These are phyloP conservation scores for Spisula solida DNA, from an alignment of 2,888 invertebrate species.

Conservation along the genomic window DNA sequence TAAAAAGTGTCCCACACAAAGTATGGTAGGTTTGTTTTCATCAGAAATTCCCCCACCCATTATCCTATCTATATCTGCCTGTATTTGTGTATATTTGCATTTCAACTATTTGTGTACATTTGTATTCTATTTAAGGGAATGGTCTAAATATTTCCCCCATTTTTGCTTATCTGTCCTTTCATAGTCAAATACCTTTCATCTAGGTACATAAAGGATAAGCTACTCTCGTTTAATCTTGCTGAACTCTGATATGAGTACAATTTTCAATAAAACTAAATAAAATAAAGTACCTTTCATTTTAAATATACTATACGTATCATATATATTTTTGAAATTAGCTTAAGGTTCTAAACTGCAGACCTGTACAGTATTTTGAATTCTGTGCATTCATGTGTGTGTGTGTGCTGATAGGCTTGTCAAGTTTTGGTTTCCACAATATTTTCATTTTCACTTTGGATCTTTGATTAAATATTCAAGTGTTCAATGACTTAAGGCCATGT, in stretches of 20 bases:
- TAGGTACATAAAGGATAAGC: neutral
- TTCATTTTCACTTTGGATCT: slow-evolving; percentile 36
- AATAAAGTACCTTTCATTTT: neutral
- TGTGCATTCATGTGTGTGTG: neutral
- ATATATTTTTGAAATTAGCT: slow-evolving; percentile 43
- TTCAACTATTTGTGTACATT: neutral
- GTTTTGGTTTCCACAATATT: neutral
- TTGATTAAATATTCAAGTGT: slow-evolving; percentile 17
- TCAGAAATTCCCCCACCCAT: neutral
- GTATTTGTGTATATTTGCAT: neutral
- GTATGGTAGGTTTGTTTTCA: neutral
- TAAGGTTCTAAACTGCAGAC: slow-evolving; percentile 4
- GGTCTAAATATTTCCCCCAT: neutral
- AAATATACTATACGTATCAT: no score
- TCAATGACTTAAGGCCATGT: neutral
- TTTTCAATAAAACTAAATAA: neutral
- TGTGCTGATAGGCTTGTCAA: neutral
- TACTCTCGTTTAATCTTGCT: neutral
- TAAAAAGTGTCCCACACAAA: no score
- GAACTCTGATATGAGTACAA: neutral
- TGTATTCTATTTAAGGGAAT: slow-evolving; percentile 2
- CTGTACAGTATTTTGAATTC: neutral
- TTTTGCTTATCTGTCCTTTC: slow-evolving; percentile 10
- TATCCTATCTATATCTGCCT: neutral
- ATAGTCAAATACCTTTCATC: slow-evolving; percentile 3